Evolutionary conservation across 1,140 invertebrate genomes (phyloP), one percentile per base, ranked within the genome.

Genomic region (Lethrus apterus): DNA sequence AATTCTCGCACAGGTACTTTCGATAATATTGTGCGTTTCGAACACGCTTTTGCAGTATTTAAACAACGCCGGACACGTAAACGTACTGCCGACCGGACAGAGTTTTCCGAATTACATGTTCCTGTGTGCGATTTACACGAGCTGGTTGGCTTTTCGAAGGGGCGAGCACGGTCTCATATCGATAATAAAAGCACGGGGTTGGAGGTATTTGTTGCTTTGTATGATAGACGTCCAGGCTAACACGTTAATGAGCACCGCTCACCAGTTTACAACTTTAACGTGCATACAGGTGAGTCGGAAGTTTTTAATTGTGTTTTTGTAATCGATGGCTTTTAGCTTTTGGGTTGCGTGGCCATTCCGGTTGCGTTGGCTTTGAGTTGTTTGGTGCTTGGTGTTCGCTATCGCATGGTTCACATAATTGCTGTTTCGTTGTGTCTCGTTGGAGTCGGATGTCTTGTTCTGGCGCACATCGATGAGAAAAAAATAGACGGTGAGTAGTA

Each of bases 321-420:
- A 67, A 54, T 71, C 68, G 53, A 69, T 35, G 29, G 45, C 64
- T 82, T 83, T 71, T 74, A 92, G 84, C 69, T 92, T 55, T 69
- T 93, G 49, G 85, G 90, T 58, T 92, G 89, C 66, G 87, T 88
- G 47, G 85, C 86, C 13, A 88, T 93, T 50, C 86, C 88, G 1
- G 83, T 83, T 13, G 86, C 89, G 3, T 63, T 93, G 51, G 75
- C 81, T 5, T 68, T 88, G 20, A 86, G 82, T 9, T 88, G 73
- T 73, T 68, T 74, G 56, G 80, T 77, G 62, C 77, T 79, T 52
- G 80, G 79, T 46, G 82, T 77, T 50, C 77, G 70, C 61, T 91
- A 81, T 63, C 76, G 73, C 60, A 81, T 73, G 71, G 78, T 81
- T 1, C 88, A 93, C 64, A 82, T 90, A 21, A 70, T 86, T 4